phyloP scores from a whole-genome alignment of 1,140 invertebrate species.

The Orussus abietinus region DNA sequence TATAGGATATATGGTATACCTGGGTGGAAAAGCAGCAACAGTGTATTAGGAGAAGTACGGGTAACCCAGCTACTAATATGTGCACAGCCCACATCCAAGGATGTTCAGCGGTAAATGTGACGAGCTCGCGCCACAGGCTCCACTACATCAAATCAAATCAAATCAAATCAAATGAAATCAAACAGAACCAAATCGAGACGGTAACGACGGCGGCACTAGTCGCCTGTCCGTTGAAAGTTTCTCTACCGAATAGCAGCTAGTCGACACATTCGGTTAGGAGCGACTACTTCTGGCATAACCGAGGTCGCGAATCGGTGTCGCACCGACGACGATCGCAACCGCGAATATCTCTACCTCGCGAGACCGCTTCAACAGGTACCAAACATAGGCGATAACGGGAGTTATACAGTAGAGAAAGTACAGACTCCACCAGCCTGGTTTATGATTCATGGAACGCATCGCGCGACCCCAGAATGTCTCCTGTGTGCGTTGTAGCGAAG shows the following conservation, averaged over 20 bases:
- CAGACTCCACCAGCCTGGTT: slow-evolving; percentile 71
- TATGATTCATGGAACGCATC: slow-evolving; percentile 70
- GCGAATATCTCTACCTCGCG: slow-evolving; percentile 67
- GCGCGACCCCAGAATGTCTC: slow-evolving; percentile 68
- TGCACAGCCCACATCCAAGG: slow-evolving; percentile 90
- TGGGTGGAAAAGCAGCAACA: slow-evolving; percentile 69
- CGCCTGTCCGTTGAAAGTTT: not conserved
- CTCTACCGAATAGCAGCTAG: too few species aligned
- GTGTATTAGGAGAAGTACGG: slow-evolving; percentile 74
- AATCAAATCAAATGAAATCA: too few species aligned
- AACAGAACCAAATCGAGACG: too few species aligned
- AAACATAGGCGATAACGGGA: slow-evolving; percentile 67
- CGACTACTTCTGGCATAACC: too few species aligned
- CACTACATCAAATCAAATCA: slow-evolving; percentile 63
- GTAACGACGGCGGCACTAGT: too few species aligned
- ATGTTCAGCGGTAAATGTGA: slow-evolving; percentile 80
- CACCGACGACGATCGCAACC: too few species aligned
- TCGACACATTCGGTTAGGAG: too few species aligned
- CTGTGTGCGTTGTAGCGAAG: too few species aligned
- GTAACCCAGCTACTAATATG: slow-evolving; percentile 74
- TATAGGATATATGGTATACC: too few species aligned
- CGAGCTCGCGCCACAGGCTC: slow-evolving; percentile 72
- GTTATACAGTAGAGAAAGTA: slow-evolving; percentile 74
- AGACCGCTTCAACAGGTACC: slow-evolving; percentile 63
- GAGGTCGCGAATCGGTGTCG: too few species aligned